Evolutionary conservation across 1,140 invertebrate species (phyloP), one percentile per base, ranked within the genome.

Genomic region (Drosophila sechellia): DNA sequence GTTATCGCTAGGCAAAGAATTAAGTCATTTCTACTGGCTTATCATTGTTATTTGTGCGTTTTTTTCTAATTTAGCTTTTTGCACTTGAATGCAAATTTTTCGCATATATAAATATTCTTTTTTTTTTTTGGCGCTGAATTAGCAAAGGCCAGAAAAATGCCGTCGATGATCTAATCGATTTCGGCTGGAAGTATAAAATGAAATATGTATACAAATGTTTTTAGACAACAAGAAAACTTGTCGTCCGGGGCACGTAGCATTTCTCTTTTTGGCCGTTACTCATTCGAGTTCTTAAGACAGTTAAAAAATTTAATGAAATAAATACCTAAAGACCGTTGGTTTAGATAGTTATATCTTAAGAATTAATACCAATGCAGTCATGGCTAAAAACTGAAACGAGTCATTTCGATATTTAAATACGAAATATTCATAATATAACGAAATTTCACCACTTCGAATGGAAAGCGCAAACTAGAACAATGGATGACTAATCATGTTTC

Each of bases 31-130:
- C 42, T 34, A 45, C 46, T n/a, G 60, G 53, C 64, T 77, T 77
- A 69, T 77, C 63, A 59, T 49, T 53, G 27, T 48, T 46, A 35
- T 56, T 52, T 39, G n/a, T 40, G 45, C 39, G 31, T 39, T 48
- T 59, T 59, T 56, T 39, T 42, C 63, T 46, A 56, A 57, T 57
- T 37, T 46, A 39, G 56, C 35, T 48, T 53, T 87, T 83, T 77
- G 71, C 83, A 87, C 53, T 77, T 72, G 22, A 89, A 83, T 79
- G 83, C 79, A 89, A 87, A 87, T 89, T 78, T 60, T 42, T 69
- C 64, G 65, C 64, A 70, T 70, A 49, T 57, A 68, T 43, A 27
- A 68, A 70, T 35, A 57, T 1, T 56, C 35, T 57, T 56, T 49
- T 65, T 56, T 49, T 65, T 65, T 49, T 57, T 49, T 58, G 46